phyloP scores from a whole-genome alignment of 2,797 vertebrate species.

The Coilia nasus region DNA sequence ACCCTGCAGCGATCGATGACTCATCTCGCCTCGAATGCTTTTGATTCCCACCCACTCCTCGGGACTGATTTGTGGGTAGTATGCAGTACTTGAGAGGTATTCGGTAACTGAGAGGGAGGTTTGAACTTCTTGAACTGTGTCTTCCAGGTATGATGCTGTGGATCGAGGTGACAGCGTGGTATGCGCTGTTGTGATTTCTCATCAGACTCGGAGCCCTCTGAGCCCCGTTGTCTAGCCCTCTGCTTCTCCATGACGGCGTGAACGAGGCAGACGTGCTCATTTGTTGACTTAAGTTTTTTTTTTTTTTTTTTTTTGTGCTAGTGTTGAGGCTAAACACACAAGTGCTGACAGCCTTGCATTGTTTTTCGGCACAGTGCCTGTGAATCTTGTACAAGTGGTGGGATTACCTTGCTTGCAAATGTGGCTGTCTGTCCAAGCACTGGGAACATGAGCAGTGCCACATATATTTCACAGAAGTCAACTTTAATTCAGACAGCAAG shows the following conservation, averaged over 20 bases:
- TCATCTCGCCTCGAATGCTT: neutral
- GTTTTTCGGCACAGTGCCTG: neutral
- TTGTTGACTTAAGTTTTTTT: constrained; percentile 19
- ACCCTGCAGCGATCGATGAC: neutral
- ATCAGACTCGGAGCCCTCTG: neutral
- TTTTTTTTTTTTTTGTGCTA: neutral
- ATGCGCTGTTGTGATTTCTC: constrained; percentile 21
- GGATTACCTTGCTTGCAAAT: neutral
- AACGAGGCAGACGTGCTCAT: neutral
- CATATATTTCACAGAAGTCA: neutral
- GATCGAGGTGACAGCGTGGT: constrained; percentile 2
- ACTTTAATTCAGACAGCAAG: neutral
- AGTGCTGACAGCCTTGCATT: constrained; percentile 14
- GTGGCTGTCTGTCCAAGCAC: constrained; percentile 7
- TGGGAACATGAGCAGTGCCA: neutral
- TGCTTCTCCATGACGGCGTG: neutral
- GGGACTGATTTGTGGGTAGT: neutral
- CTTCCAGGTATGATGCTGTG: neutral
- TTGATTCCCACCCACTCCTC: neutral
- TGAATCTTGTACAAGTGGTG: constrained; percentile 15
- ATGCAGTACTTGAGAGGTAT: neutral
- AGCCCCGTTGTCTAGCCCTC: constrained; percentile 1
- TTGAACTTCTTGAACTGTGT: constrained; percentile 19
- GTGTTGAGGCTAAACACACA: constrained; percentile 17
- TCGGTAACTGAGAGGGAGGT: constrained; percentile 4